phyloP scores from a whole-genome alignment of 2,888 invertebrate genomes.

The Apotomis turbidana region DNA sequence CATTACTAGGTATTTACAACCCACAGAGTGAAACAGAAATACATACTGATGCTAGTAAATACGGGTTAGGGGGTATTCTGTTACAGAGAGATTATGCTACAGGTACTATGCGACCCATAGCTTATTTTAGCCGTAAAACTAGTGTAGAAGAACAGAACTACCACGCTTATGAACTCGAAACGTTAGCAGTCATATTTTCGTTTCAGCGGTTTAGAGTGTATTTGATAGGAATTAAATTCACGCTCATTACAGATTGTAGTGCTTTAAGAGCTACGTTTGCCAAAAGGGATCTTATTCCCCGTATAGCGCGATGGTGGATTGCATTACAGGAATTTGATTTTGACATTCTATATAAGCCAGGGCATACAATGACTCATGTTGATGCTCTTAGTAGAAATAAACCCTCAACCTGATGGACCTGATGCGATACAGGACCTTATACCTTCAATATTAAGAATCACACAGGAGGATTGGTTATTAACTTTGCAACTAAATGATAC shows the following conservation, averaged over 20 bases:
- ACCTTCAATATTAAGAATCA: too few relatives aligned
- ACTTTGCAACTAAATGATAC: constrained; percentile 4
- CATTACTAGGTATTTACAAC: constrained; percentile 46
- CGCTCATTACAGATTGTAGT: constrained; percentile 45
- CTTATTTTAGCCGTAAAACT: constrained; percentile 42
- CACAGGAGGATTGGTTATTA: constrained; percentile 9
- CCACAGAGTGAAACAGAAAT: constrained; percentile 16
- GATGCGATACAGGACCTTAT: neutral
- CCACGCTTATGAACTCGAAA: constrained; percentile 46
- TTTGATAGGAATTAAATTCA: constrained; percentile 43
- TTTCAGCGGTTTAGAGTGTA: constrained; percentile 44
- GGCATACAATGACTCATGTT: constrained; percentile 16
- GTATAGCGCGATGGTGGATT: constrained; percentile 44
- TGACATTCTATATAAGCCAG: constrained; percentile 31
- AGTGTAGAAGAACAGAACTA: constrained; percentile 44
- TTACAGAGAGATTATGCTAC: constrained; percentile 18
- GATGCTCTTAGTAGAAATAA: constrained; percentile 36
- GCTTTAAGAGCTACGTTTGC: constrained; percentile 43
- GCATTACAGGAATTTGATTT: constrained; percentile 41
- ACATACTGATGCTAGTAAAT: constrained; percentile 25
- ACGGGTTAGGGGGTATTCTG: constrained; percentile 40
- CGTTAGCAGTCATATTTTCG: constrained; percentile 42
- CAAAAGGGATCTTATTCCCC: constrained; percentile 44
- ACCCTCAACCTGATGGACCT: neutral
- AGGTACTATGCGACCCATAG: constrained; percentile 25